Conservation (phyloP, 2,888 invertebrate genomes). For the Amorpha juglandis region DNA sequence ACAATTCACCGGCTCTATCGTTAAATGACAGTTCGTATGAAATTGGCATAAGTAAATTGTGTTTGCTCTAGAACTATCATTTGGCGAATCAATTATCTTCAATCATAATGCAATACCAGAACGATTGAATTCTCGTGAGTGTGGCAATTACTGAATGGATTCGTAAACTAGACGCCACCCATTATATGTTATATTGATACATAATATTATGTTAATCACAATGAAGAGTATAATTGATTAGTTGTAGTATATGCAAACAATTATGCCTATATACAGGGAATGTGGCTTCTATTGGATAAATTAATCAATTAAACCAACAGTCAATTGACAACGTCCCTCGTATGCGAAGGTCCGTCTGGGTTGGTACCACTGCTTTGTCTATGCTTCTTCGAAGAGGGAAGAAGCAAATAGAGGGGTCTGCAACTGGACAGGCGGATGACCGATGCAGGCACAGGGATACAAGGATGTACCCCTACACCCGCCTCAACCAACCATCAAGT, state of each 20-base stretch:
- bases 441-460: too few relatives aligned
- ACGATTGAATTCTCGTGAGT: constrained; percentile 47
- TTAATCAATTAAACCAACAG: not conserved
- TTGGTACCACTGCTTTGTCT: too few relatives aligned
- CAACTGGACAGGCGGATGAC: too few relatives aligned
- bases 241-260: constrained; percentile 11
- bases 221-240: not conserved
- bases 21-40: constrained; percentile 26
- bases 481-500: too few relatives aligned
- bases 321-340: too few relatives aligned
- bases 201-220: not conserved
- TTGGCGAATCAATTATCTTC: constrained; percentile 53
- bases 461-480: too few relatives aligned
- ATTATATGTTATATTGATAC: constrained; percentile 35
- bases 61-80: constrained; percentile 53
- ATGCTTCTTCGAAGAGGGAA: too few relatives aligned
- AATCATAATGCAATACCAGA: constrained; percentile 50
- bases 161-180: constrained; percentile 44
- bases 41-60: constrained; percentile 36
- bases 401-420: too few relatives aligned
- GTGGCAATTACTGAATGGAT: constrained; percentile 50
- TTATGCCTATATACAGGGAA: not conserved
- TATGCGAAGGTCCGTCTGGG: too few relatives aligned
- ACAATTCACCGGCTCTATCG: not conserved
- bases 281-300: not conserved